Conservation (phyloP, 2,113 vertebrate species). For the Cynocephalus volans region DNA sequence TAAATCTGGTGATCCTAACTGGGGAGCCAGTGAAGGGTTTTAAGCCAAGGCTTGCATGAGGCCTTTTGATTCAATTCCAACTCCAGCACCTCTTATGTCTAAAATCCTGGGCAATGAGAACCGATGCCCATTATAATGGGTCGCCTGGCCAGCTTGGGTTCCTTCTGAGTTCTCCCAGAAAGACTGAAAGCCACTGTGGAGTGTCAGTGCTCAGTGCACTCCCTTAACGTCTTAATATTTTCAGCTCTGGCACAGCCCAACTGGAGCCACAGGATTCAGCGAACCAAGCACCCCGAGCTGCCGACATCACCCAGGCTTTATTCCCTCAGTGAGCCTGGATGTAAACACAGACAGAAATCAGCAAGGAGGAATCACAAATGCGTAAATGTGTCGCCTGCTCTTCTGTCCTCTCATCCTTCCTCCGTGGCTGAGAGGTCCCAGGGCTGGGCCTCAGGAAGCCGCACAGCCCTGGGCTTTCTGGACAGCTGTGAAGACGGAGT, state of each 20-base stretch:
- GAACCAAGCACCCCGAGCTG: not conserved
- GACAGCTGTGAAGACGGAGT: not conserved
- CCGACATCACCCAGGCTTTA: not conserved
- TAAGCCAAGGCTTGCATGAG: not conserved
- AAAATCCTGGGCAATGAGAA: not conserved
- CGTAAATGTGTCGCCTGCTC: not conserved
- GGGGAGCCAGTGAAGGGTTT: not conserved
- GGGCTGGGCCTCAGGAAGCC: not conserved
- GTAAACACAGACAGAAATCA: not conserved
- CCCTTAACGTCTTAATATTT: not conserved
- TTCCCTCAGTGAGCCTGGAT: not conserved
- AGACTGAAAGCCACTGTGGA: not conserved
- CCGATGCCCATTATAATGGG: rapidly evolving
- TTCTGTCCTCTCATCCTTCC: not conserved
- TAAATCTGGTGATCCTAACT: not conserved
- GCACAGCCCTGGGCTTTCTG: not conserved
- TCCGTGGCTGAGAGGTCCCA: rapidly evolving
- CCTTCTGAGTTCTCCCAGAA: not conserved
- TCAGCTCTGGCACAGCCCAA: not conserved
- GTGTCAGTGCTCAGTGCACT: too few species aligned
- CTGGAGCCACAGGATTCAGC: slow-evolving; percentile 40
- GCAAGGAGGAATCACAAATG: not conserved
- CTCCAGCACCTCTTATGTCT: not conserved
- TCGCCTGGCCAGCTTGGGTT: not conserved
- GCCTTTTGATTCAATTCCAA: not conserved